Evolutionary conservation across 2,888 invertebrate species (phyloP).

Genomic region (Osmoderma eremita): DNA sequence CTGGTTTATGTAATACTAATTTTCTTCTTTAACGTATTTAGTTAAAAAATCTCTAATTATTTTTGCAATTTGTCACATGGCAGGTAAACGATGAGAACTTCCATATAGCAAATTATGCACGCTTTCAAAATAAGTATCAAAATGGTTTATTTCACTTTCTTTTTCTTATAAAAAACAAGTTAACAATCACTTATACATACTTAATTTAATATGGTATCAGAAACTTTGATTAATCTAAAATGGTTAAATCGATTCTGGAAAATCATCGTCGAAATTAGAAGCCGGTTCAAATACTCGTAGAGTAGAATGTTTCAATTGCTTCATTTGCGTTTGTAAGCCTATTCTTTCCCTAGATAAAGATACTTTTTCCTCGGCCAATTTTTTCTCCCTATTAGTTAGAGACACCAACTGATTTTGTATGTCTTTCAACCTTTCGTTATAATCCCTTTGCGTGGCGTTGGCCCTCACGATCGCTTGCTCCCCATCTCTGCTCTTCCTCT

Average conservation of each 20-base stretch:
- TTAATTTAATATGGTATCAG: background rate
- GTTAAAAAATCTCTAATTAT: too few relatives aligned
- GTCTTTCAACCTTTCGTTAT: conserved; percentile 68
- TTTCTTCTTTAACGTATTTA: too few relatives aligned
- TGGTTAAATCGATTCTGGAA: conserved; percentile 29
- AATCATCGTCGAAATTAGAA: conserved; percentile 28
- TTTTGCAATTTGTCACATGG: too few relatives aligned
- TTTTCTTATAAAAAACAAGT: too few relatives aligned
- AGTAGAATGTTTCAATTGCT: conserved; percentile 61
- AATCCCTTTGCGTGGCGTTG: conserved; percentile 62
- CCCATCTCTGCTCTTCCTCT: conserved; percentile 68
- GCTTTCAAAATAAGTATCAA: too few relatives aligned
- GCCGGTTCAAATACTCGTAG: conserved; percentile 54
- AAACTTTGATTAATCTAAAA: background rate
- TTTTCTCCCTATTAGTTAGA: conserved; percentile 68
- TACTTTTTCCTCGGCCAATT: conserved; percentile 71
- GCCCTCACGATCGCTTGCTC: conserved; percentile 64
- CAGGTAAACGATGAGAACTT: too few relatives aligned
- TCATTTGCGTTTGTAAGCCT: conserved; percentile 65
- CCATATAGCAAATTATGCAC: too few relatives aligned
- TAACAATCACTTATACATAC: too few relatives aligned
- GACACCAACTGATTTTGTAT: conserved; percentile 69
- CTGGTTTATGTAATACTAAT: too few relatives aligned
- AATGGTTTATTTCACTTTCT: too few relatives aligned
- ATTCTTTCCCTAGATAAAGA: conserved; percentile 69